These are phyloP conservation scores for Chlorospingus semifuscus DNA, from an alignment of 2,797 vertebrate genomes.

Conservation along the genomic window DNA sequence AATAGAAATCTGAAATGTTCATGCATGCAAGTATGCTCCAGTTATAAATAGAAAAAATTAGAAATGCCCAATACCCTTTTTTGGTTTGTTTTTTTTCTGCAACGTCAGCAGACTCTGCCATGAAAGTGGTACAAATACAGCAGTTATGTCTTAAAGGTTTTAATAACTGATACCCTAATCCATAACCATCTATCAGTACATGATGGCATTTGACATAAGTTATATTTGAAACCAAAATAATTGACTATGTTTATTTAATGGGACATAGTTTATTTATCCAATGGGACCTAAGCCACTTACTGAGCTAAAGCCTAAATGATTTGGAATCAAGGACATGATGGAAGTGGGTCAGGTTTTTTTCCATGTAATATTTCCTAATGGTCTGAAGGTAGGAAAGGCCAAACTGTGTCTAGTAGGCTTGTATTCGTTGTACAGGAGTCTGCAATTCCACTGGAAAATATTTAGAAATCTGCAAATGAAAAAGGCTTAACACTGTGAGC, in stretches of 20 bases:
- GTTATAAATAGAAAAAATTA: neutral
- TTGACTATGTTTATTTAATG: neutral
- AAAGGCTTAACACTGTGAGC: neutral
- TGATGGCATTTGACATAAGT: neutral
- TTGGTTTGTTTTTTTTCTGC: neutral
- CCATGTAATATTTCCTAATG: neutral
- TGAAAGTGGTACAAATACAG: neutral
- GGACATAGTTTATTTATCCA: neutral
- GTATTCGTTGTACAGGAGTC: neutral
- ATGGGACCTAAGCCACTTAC: neutral
- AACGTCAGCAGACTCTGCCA: neutral
- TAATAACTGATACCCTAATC: neutral
- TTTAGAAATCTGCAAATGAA: neutral
- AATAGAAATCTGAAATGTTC: neutral
- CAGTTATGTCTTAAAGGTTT: neutral
- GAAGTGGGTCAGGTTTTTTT: neutral
- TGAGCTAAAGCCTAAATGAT: neutral
- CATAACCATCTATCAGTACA: neutral
- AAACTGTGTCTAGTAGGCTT: neutral
- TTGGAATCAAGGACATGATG: neutral
- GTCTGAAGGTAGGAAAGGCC: neutral
- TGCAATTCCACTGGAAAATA: neutral
- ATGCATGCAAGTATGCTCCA: neutral
- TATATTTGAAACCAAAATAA: neutral
- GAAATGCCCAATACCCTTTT: neutral